phyloP scores from a whole-genome alignment of 2,797 vertebrate genomes.

The Galaxias olidus region DNA sequence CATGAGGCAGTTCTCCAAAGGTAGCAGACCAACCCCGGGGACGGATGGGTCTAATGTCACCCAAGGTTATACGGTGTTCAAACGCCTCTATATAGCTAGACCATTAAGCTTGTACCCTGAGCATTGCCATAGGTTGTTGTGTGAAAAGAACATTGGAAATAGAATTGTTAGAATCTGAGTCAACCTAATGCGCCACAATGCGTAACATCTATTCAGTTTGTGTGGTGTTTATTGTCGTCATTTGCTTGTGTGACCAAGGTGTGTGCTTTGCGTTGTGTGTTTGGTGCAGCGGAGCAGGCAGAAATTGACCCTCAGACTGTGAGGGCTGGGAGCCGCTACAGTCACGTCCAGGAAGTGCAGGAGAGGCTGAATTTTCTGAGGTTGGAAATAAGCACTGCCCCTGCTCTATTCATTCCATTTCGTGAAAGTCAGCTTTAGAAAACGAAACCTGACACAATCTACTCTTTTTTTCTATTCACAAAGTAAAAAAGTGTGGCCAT shows the following conservation, averaged over 20 bases:
- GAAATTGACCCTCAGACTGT: constrained; percentile 99
- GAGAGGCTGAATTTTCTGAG: constrained; percentile 97
- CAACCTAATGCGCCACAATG: too few species aligned
- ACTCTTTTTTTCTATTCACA: too few species aligned
- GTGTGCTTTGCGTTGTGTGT: constrained; percentile 24
- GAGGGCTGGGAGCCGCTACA: constrained; percentile 95
- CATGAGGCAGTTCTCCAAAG: constrained; percentile 97
- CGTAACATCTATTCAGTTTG: too few species aligned
- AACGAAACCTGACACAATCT: too few species aligned
- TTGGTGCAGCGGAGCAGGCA: constrained; percentile 83
- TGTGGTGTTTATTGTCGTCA: neutral
- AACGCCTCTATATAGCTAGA: too few species aligned
- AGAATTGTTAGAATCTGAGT: too few species aligned
- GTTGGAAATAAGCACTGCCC: constrained; percentile 59
- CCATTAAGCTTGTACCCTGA: neutral
- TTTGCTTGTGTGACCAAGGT: constrained; percentile 12
- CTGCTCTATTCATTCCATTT: neutral
- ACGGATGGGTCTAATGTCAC: neutral
- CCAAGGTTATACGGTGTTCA: too few species aligned
- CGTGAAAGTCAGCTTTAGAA: too few species aligned
- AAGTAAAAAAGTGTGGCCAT: neutral
- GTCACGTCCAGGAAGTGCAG: constrained; percentile 98
- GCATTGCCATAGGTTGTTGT: neutral
- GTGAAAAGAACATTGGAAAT: neutral
- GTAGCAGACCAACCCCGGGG: constrained; percentile 59